Conservation (phyloP, 2,113 vertebrate genomes). For the Cyprinodon tularosa region DNA sequence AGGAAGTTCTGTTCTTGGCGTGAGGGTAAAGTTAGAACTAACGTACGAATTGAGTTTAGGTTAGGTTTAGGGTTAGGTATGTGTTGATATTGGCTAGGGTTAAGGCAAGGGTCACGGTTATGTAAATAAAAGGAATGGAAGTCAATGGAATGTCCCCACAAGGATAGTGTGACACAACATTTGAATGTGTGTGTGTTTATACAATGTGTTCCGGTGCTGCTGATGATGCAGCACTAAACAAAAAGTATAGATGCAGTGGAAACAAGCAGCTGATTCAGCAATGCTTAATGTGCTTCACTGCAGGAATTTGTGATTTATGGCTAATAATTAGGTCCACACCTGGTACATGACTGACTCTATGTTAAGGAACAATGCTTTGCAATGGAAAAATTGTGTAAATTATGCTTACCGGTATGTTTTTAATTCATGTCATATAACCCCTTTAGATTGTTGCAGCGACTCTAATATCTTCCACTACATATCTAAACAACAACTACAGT, state of each 20-base stretch:
- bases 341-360: conserved; percentile 36
- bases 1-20: conserved; percentile 6
- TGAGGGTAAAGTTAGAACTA: too few relatives aligned
- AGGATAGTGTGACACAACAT: too few relatives aligned
- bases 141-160: too few relatives aligned
- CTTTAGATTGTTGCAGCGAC: conserved; percentile 89
- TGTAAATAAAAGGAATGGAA: too few relatives aligned
- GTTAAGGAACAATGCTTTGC: conserved; percentile 39
- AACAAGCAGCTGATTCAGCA: conserved; percentile 61
- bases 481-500: conserved; percentile 77
- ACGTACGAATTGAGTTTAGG: too few relatives aligned
- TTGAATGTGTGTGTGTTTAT: not conserved
- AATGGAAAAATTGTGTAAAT: conserved; percentile 1
- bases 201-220: conserved; percentile 1
- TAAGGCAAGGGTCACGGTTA: too few relatives aligned
- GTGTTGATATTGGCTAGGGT: too few relatives aligned
- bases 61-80: too few relatives aligned
- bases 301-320: conserved; percentile 37
- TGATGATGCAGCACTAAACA: conserved; percentile 43
- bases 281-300: conserved; percentile 49
- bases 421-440: conserved; percentile 24
- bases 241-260: conserved; percentile 44
- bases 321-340: conserved; percentile 59
- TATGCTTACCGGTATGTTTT: not conserved
- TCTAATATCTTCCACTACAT: conserved; percentile 81